Evolutionary conservation across 2,888 invertebrate species (phyloP).

Genomic region (Tachina lurida): DNA sequence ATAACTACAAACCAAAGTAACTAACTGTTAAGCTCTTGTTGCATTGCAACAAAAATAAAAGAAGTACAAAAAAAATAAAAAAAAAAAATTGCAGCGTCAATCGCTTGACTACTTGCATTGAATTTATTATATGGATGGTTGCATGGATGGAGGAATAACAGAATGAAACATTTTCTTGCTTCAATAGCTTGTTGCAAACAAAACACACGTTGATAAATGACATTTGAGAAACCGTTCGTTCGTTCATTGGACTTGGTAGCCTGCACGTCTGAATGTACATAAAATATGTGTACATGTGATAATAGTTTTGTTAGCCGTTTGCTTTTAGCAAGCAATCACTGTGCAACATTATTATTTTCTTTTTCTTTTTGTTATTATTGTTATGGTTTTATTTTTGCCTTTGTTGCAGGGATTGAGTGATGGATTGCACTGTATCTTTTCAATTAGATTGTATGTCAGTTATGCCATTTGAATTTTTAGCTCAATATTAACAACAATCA

Average conservation of each 20-base stretch:
- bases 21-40: conserved; percentile 50
- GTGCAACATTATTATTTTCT: conserved; percentile 6
- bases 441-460: conserved; percentile 68
- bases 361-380: conserved; percentile 10
- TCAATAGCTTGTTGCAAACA: conserved; percentile 47
- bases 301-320: conserved; percentile 32
- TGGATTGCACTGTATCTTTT: conserved; percentile 42
- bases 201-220: conserved; percentile 29
- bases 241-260: conserved; percentile 17
- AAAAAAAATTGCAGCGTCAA: conserved; percentile 16
- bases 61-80: conserved; percentile 7
- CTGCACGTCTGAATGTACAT: not conserved
- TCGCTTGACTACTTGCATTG: conserved; percentile 66
- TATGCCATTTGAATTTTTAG: conserved; percentile 73
- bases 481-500: conserved; percentile 73
- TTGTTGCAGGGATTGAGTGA: conserved; percentile 58
- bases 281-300: not conserved
- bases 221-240: conserved; percentile 44
- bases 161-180: conserved; percentile 53
- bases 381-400: not conserved
- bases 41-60: conserved; percentile 29
- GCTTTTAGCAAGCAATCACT: conserved; percentile 18
- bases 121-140: conserved; percentile 69
- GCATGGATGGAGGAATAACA: conserved; percentile 37
- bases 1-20: conserved; percentile 43